Base-by-base conservation (phyloP, 2,888 invertebrate species). In the Sesia bembeciformis region DNA sequence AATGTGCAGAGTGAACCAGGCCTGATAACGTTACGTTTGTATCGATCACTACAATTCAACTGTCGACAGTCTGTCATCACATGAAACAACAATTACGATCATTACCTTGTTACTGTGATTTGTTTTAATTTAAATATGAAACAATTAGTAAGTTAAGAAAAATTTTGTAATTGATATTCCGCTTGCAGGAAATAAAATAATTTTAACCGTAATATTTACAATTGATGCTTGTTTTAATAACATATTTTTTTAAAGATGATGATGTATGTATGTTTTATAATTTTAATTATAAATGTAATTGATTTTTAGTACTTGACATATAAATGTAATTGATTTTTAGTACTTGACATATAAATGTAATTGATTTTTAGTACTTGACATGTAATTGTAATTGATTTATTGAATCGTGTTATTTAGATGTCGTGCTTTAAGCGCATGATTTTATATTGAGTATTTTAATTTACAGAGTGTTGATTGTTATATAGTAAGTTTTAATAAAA, bases 31-130 rank as follows among this genome's bases (percentile, higher is more conserved):
- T 23, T 23, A 23, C 23, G 23, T 23, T 23, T 23, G 23, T 23
- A 23, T 23, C 23, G 23, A 23, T 23, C 23, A 23, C 23, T 23
- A 23, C 23, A 23, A 23, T 23, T 23, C 23, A 23, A 23, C 23
- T 23, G 23, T 23, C 23, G 23, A 23, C 23, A 1, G 23, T 23
- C 2, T 23, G 2, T 23, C 23, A 23, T 23, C 23, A 23, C 23
- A 23, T 23, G 23, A 23, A 23, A 23, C 23, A 23, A 23, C 23
- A 23, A 3, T 42, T 5, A 6, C 42, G 42, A 42, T 42, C 72
- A 79, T 81, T 81, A 81, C 79, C 82, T 83, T 81, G 73, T 78
- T 80, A 85, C 87, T 86, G 87, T 87, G 87, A 87, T 87, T 86
- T 79, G 79, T 81, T 81, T 85, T 79, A 70, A 76, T 78, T 78